Evolutionary conservation across 2,113 vertebrate genomes (phyloP).

Genomic region (Aix galericulata): DNA sequence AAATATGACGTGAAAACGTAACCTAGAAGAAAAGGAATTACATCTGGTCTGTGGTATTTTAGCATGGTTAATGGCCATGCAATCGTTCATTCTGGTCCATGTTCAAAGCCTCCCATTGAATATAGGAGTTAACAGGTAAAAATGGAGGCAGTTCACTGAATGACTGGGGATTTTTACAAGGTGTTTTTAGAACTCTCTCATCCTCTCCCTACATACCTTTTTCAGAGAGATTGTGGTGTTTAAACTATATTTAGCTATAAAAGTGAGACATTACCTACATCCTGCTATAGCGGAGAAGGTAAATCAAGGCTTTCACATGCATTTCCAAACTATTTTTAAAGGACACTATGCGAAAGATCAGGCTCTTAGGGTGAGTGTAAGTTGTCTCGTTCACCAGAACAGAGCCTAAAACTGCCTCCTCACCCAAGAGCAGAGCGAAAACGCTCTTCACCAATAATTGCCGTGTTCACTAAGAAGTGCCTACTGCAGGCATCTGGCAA

Average conservation of each 20-base stretch:
- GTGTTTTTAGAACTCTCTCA: not conserved
- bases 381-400: not conserved
- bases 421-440: not conserved
- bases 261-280: conserved; percentile 7
- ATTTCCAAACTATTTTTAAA: not conserved
- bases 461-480: not conserved
- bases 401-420: not conserved
- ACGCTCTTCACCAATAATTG: conserved; percentile 18
- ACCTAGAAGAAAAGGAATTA: not conserved
- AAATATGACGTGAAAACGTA: not conserved
- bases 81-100: not conserved
- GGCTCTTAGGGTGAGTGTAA: not conserved
- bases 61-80: not conserved
- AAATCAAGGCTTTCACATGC: not conserved
- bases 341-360: not conserved
- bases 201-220: not conserved
- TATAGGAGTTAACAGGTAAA: not conserved
- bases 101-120: not conserved
- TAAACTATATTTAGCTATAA: not conserved
- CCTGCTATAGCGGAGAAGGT: not conserved
- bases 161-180: not conserved
- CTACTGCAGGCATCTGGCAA: conserved; percentile 26
- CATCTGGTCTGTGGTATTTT: not conserved
- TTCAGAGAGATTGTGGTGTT: not conserved
- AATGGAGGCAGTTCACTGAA: not conserved